phyloP scores from a whole-genome alignment of 1,140 invertebrate species.

The Lucilia cuprina region DNA sequence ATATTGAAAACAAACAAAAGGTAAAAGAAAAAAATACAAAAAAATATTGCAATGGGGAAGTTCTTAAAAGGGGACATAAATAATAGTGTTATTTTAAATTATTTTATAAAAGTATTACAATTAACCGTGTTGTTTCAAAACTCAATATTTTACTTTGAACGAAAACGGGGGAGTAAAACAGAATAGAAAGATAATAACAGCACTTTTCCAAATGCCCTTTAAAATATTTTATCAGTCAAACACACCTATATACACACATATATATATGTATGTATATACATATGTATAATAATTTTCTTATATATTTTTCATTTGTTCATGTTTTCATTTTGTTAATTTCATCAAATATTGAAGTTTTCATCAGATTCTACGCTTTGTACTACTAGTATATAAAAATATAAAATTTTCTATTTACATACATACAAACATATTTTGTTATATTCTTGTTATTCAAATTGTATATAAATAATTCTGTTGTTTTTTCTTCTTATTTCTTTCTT shows the following conservation, averaged over 20 bases:
- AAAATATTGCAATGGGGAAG: not conserved
- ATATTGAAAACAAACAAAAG: not conserved
- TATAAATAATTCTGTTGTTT: not conserved
- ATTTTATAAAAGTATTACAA: too few species aligned
- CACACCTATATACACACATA: not conserved
- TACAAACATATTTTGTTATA: slow-evolving; percentile 60
- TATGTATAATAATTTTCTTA: not conserved
- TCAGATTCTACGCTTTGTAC: not conserved
- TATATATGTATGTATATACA: too few species aligned
- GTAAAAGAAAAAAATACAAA: not conserved
- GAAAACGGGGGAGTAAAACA: too few species aligned
- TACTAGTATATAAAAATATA: not conserved
- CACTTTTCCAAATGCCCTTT: not conserved
- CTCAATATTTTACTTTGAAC: too few species aligned
- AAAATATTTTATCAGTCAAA: not conserved
- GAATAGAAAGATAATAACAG: not conserved
- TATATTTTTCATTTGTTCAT: not conserved
- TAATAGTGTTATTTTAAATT: not conserved
- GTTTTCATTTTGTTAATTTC: not conserved
- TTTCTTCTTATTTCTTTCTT: slow-evolving; percentile 43
- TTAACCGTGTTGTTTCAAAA: too few species aligned
- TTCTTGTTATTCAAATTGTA: not conserved
- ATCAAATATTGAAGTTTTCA: not conserved
- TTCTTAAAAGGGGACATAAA: not conserved
- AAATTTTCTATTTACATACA: not conserved